A percentile compares a stretch with the other conserved stretches of the same genome.
These are phyloP conservation scores for Helicorthomorpha holstii DNA, from an alignment of 1,140 invertebrate genomes.

Conservation along the genomic window DNA sequence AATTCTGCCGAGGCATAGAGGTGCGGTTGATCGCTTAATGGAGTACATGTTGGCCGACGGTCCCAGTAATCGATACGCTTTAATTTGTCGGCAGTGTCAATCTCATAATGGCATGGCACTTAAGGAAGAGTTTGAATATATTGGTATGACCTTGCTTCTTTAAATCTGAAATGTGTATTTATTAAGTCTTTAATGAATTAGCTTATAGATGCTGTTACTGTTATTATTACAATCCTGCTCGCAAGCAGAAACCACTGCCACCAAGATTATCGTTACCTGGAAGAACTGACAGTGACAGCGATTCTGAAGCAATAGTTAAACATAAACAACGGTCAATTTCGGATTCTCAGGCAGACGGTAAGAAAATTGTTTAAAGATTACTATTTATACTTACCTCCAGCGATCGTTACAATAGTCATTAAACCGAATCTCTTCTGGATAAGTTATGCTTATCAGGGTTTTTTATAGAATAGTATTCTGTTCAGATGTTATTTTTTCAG, in stretches of 20 bases:
- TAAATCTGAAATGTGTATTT: not conserved
- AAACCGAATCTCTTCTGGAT: too few species aligned
- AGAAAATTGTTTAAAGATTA: too few species aligned
- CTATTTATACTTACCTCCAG: too few species aligned
- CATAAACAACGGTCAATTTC: too few species aligned
- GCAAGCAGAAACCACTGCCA: conserved; percentile 58
- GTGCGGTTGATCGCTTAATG: conserved; percentile 65
- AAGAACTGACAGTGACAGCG: too few species aligned
- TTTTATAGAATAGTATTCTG: too few species aligned
- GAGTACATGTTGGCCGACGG: conserved; percentile 93
- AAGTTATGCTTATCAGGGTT: too few species aligned
- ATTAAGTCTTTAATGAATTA: conserved; percentile 13
- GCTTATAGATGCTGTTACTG: conserved; percentile 82
- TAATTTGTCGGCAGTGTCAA: conserved; percentile 79
- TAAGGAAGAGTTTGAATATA: conserved; percentile 88
- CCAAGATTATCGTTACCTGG: conserved; percentile 24
- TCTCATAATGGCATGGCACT: conserved; percentile 96
- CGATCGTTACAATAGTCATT: too few species aligned
- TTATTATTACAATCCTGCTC: conserved; percentile 57
- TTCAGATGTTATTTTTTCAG: too few species aligned
- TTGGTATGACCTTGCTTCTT: conserved; percentile 35
- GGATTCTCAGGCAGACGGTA: too few species aligned
- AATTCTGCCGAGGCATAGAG: conserved; percentile 39
- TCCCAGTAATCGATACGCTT: conserved; percentile 77
- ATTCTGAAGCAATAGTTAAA: too few species aligned